phyloP scores from a whole-genome alignment of 2,113 vertebrate genomes.

The Gobius niger region DNA sequence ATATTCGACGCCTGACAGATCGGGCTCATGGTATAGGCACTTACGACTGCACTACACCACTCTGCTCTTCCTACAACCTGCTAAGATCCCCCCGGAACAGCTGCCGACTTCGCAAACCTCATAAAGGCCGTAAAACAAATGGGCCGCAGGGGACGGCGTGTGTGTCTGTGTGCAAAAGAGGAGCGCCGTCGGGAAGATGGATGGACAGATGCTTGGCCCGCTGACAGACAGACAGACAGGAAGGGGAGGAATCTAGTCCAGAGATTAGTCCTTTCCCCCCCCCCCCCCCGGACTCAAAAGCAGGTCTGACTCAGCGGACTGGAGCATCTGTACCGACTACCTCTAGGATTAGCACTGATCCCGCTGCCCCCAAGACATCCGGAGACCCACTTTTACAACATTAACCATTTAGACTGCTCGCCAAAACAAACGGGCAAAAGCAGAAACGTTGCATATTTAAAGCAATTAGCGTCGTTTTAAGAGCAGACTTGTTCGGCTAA shows the following conservation, averaged over 20 bases:
- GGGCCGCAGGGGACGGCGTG: conserved; percentile 15
- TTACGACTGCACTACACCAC: conserved; percentile 2
- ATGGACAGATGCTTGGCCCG: conserved; percentile 46
- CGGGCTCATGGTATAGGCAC: neutral
- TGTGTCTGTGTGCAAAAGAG: conserved; percentile 24
- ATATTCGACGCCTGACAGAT: neutral
- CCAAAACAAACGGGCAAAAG: conserved; percentile 20
- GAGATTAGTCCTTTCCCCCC: conserved; percentile 49
- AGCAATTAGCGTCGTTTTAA: conserved; percentile 31
- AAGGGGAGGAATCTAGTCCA: conserved; percentile 25
- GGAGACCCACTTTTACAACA: conserved; percentile 45
- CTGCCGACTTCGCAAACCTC: conserved; percentile 13
- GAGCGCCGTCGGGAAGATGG: conserved; percentile 18
- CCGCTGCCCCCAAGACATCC: conserved; percentile 49
- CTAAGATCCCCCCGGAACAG: conserved; percentile 18
- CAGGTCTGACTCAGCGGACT: conserved; percentile 65
- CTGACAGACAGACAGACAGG: conserved; percentile 32
- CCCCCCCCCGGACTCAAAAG: conserved; percentile 37
- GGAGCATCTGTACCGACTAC: conserved; percentile 42
- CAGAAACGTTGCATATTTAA: conserved; percentile 31
- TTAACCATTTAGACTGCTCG: conserved; percentile 34
- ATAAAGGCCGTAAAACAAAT: conserved; percentile 24
- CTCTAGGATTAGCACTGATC: conserved; percentile 61
- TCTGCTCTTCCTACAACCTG: conserved; percentile 6
- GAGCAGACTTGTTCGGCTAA: conserved; percentile 2